Percentiles rank a stretch among this genome's conserved stretches.
phyloP scores from a whole-genome alignment of 2,888 invertebrate genomes.

The Standfussiana lucernea region DNA sequence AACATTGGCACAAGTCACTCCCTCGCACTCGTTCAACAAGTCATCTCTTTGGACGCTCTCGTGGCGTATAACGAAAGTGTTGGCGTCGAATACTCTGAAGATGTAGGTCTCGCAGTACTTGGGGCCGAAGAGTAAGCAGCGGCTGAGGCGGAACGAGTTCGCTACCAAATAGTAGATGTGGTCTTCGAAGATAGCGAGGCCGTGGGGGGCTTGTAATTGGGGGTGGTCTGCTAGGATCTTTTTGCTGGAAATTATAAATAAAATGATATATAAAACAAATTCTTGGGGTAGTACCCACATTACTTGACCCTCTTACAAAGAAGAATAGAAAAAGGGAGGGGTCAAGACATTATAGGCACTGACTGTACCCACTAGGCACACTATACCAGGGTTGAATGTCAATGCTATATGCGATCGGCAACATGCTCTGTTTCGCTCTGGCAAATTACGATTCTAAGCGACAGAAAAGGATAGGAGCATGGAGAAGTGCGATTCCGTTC shows the following conservation, averaged over 20 bases:
- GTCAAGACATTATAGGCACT: background rate
- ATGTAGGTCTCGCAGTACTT: conserved; percentile 85
- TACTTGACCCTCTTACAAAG: background rate
- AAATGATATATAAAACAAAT: background rate
- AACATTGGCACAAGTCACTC: conserved; percentile 89
- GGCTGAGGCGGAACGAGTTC: conserved; percentile 89
- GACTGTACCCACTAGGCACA: background rate
- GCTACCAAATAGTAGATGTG: conserved; percentile 93
- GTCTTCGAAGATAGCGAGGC: conserved; percentile 94
- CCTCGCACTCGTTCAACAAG: conserved; percentile 86
- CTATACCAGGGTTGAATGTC: background rate
- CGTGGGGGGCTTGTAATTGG: conserved; percentile 90
- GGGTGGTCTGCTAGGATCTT: conserved; percentile 84
- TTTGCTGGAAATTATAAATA: conserved; percentile 71
- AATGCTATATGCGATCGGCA: too few relatives aligned
- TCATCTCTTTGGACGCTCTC: conserved; percentile 78
- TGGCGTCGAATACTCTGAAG: conserved; percentile 83
- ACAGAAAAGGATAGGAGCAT: too few relatives aligned
- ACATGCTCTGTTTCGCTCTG: too few relatives aligned
- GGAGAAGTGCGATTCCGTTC: background rate
- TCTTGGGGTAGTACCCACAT: background rate
- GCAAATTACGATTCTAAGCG: too few relatives aligned
- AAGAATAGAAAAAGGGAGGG: background rate
- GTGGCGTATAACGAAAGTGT: conserved; percentile 79
- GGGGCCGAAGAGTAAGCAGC: conserved; percentile 91